Conservation (phyloP, 2,113 vertebrate species). For the Bufo gargarizans region DNA sequence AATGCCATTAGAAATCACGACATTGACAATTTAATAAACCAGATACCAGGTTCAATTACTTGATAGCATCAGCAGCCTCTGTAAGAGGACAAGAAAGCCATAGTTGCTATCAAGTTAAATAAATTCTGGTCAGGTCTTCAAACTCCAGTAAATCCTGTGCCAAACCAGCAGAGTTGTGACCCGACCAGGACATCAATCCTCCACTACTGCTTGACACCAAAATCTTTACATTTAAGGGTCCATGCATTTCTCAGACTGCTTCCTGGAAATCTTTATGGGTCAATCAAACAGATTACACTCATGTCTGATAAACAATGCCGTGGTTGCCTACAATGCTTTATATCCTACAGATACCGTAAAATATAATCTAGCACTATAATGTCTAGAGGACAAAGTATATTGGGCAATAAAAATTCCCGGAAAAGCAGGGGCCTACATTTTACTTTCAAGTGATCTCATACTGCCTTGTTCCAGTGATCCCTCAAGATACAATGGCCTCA, state of each 20-base stretch:
- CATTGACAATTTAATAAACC: constrained; percentile 48
- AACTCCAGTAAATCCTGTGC: constrained; percentile 2
- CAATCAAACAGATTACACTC: constrained; percentile 14
- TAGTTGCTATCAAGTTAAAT: constrained; percentile 23
- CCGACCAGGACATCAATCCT: constrained; percentile 35
- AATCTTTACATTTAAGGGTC: constrained; percentile 19
- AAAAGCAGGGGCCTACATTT: background rate
- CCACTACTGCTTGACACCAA: background rate
- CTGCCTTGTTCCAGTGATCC: background rate
- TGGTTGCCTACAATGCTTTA: constrained; percentile 1
- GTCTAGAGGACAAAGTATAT: constrained; percentile 20
- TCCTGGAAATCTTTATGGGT: constrained; percentile 30
- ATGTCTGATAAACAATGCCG: background rate
- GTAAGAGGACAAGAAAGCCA: constrained; percentile 10
- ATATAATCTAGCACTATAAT: background rate
- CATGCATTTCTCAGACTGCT: background rate
- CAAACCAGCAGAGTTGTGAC: constrained; percentile 17
- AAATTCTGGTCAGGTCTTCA: constrained; percentile 23
- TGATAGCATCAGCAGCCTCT: constrained; percentile 34
- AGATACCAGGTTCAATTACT: constrained; percentile 42
- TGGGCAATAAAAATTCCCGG: background rate
- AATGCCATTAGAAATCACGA: constrained; percentile 40
- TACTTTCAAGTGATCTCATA: background rate
- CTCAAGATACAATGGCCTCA: too few relatives aligned
- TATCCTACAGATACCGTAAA: background rate